A percentile compares a stretch with the other conserved stretches of the same genome.
These are phyloP conservation scores for Catharus minimus DNA, from an alignment of 2,113 vertebrate genomes.

Conservation along the genomic window DNA sequence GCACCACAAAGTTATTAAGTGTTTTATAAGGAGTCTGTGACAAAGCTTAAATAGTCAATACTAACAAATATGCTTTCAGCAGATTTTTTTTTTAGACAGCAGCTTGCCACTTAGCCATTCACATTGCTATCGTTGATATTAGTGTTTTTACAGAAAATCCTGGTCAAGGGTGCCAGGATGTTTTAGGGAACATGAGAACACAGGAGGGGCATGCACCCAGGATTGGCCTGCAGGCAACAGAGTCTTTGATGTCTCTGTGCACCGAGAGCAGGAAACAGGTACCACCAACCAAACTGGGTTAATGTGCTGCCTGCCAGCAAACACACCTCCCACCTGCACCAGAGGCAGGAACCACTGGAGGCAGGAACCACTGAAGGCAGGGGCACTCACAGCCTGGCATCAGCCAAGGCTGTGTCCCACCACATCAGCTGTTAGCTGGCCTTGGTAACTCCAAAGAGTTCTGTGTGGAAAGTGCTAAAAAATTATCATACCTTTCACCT, in stretches of 20 bases:
- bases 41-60: background rate
- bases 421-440: accelerated
- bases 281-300: background rate
- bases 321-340: background rate
- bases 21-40: background rate
- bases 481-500: background rate
- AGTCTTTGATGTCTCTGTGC: background rate
- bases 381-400: background rate
- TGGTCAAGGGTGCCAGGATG: background rate
- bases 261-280: background rate
- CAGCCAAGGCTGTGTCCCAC: accelerated
- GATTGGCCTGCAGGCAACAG: accelerated
- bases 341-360: too few relatives aligned
- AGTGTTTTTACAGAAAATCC: background rate
- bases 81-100: background rate
- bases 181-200: background rate
- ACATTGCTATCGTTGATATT: accelerated
- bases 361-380: background rate
- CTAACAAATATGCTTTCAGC: background rate
- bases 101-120: background rate
- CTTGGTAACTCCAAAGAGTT: background rate
- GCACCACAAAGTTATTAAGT: too few relatives aligned
- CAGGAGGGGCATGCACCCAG: background rate
- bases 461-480: background rate
- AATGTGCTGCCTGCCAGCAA: background rate